Evolutionary conservation across 2,797 vertebrate genomes (phyloP).

Genomic region (Gymnopithys bicolor): DNA sequence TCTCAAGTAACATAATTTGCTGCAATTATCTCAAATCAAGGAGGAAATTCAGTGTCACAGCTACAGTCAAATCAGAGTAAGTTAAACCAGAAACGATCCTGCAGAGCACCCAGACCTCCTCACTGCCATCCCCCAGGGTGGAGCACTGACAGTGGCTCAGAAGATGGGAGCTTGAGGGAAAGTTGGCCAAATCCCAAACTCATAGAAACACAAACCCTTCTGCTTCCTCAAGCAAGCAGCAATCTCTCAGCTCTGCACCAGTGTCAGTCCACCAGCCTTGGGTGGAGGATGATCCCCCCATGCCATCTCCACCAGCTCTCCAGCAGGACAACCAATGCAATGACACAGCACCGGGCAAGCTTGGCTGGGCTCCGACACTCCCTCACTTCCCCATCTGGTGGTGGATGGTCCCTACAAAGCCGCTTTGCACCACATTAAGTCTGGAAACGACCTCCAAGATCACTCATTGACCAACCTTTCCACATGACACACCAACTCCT

Average conservation of each 20-base stretch:
- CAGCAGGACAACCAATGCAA: background rate
- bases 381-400: rapidly evolving
- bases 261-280: rapidly evolving
- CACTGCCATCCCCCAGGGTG: rapidly evolving
- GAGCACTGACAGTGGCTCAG: rapidly evolving
- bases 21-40: background rate
- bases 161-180: background rate
- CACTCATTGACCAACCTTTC: background rate
- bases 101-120: background rate
- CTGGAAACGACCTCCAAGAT: background rate
- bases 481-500: background rate
- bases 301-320: background rate
- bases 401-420: background rate
- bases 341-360: background rate
- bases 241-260: background rate
- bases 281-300: background rate
- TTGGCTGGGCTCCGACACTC: background rate
- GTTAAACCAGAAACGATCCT: background rate
- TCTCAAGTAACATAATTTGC: background rate
- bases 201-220: background rate
- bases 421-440: background rate
- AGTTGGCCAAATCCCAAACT: background rate
- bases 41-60: background rate
- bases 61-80: background rate
- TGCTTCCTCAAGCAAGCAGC: background rate